Evolutionary conservation across 2,113 vertebrate species (phyloP).

Genomic region (Hemibagrus wyckioides): DNA sequence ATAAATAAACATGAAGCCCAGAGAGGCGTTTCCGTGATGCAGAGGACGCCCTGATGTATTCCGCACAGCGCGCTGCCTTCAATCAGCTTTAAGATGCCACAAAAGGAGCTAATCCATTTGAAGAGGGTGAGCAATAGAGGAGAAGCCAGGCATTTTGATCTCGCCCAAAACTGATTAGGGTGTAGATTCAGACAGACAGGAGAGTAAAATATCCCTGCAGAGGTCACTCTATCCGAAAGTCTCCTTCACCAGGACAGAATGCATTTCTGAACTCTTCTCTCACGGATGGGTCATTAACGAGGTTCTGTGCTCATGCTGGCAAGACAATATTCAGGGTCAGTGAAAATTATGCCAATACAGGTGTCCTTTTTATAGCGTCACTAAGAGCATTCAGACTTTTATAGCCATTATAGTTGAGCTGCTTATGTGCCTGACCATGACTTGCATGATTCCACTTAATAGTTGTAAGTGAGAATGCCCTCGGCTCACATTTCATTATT

Average conservation of each 20-base stretch:
- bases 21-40: constrained; percentile 35
- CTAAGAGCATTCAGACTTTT: constrained; percentile 25
- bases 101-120: constrained; percentile 62
- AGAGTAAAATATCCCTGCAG: constrained; percentile 41
- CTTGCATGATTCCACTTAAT: constrained; percentile 26
- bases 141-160: constrained; percentile 56
- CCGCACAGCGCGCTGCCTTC: constrained; percentile 51
- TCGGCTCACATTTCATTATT: constrained; percentile 34
- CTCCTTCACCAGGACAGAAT: constrained; percentile 13
- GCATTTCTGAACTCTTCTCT: constrained; percentile 26
- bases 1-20: constrained; percentile 64
- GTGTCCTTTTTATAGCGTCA: constrained; percentile 31
- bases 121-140: constrained; percentile 42
- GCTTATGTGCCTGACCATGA: constrained; percentile 22
- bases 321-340: constrained; percentile 14
- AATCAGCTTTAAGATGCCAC: constrained; percentile 61
- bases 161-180: constrained; percentile 59
- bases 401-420: background rate
- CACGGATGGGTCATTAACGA: background rate
- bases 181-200: constrained; percentile 49
- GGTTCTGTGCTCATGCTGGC: background rate
- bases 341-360: constrained; percentile 26
- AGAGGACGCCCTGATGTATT: constrained; percentile 52
- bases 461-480: constrained; percentile 14
- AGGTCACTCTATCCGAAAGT: constrained; percentile 59